Conservation (phyloP, 1,140 invertebrate genomes). For the Leptinotarsa undecemlineata region DNA sequence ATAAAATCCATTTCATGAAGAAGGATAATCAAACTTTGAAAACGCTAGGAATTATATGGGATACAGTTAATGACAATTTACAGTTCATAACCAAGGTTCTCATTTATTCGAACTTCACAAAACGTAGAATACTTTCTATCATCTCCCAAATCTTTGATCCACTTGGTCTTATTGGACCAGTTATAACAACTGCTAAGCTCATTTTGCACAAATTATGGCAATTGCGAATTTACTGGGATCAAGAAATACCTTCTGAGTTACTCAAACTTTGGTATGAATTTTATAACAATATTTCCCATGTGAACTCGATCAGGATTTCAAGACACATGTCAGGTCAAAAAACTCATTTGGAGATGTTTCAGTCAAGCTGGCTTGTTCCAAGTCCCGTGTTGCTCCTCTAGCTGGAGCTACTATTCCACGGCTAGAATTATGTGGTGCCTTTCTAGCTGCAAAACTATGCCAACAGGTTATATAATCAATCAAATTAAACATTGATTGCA, state of each 20-base stretch:
- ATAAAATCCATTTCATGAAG: constrained; percentile 26
- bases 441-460: constrained; percentile 43
- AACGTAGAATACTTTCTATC: constrained; percentile 51
- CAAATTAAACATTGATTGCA: constrained; percentile 36
- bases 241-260: constrained; percentile 6
- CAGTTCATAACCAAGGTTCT: constrained; percentile 21
- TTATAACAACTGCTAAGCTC: constrained; percentile 36
- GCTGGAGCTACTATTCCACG: too few relatives aligned
- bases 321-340: constrained; percentile 9
- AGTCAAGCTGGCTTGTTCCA: constrained; percentile 29
- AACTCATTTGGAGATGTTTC: neutral
- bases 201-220: constrained; percentile 22
- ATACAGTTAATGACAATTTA: constrained; percentile 18
- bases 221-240: constrained; percentile 15
- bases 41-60: constrained; percentile 34
- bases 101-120: too few relatives aligned
- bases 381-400: constrained; percentile 52
- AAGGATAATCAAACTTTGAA: constrained; percentile 33
- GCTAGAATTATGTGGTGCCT: constrained; percentile 48
- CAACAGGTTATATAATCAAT: constrained; percentile 34
- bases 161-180: constrained; percentile 53
- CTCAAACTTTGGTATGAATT: neutral
- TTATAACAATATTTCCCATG: neutral
- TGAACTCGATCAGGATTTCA: constrained; percentile 6
- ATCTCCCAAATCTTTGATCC: constrained; percentile 56